phyloP scores from a whole-genome alignment of 2,113 vertebrate species.

The Syngnathus floridae region DNA sequence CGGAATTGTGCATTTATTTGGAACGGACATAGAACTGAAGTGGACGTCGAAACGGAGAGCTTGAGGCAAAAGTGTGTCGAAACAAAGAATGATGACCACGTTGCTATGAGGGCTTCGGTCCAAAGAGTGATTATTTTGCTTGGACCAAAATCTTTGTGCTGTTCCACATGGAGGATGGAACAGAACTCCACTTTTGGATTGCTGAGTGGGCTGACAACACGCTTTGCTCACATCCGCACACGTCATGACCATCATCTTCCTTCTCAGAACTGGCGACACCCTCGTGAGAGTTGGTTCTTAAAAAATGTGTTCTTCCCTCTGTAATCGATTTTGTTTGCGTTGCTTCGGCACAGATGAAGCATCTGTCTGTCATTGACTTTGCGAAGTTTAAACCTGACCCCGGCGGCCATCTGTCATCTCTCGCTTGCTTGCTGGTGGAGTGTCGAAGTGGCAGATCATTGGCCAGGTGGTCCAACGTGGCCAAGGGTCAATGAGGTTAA shows the following conservation, averaged over 20 bases:
- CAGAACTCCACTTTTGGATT: conserved; percentile 36
- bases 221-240: conserved; percentile 29
- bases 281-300: not conserved
- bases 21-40: not conserved
- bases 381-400: conserved; percentile 43
- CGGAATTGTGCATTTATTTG: conserved; percentile 3
- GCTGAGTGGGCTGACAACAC: conserved; percentile 41
- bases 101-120: conserved; percentile 45
- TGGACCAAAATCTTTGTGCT: conserved; percentile 46
- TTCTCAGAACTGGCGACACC: not conserved
- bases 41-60: conserved; percentile 18
- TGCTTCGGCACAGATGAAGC: conserved; percentile 32
- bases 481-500: conserved; percentile 51
- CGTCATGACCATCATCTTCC: conserved; percentile 2
- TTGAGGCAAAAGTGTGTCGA: conserved; percentile 30
- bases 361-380: conserved; percentile 44
- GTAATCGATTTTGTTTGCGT: conserved; percentile 40
- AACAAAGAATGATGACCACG: conserved; percentile 45
- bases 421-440: conserved; percentile 51
- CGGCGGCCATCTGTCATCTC: conserved; percentile 52
- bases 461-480: conserved; percentile 61
- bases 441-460: conserved; percentile 38
- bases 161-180: conserved; percentile 44
- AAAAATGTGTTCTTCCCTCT: not conserved
- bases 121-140: conserved; percentile 58